Percentiles rank a stretch among this genome's conserved stretches.
Conservation (phyloP, 2,113 vertebrate species). For the Ahaetulla prasina region DNA sequence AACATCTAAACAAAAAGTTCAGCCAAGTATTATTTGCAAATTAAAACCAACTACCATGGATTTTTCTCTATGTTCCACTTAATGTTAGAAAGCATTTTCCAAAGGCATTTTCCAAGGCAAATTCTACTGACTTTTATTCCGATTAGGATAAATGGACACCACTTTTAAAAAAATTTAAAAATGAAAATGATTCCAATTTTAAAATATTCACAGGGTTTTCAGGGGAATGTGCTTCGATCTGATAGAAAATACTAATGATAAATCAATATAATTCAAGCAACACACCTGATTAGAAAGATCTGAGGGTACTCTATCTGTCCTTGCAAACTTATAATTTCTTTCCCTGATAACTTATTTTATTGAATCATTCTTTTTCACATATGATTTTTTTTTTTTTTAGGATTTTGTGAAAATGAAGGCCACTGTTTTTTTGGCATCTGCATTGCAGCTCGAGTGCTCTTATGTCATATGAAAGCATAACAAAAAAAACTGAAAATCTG, state of each 20-base stretch:
- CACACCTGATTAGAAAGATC: conserved; percentile 2
- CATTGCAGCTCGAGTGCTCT: neutral
- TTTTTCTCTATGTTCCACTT: neutral
- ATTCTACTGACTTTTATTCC: neutral
- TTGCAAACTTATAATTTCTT: conserved; percentile 16
- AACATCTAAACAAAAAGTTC: neutral
- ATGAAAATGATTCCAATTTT: neutral
- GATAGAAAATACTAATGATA: conserved; percentile 37
- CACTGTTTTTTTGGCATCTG: conserved; percentile 11
- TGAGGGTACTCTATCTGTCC: conserved; percentile 11
- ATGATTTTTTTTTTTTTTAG: conserved; percentile 15
- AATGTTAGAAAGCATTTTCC: neutral
- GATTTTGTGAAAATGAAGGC: conserved; percentile 15
- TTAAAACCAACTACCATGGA: neutral
- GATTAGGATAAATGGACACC: neutral
- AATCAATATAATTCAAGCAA: conserved; percentile 34
- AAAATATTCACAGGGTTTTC: conserved; percentile 17
- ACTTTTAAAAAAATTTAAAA: conserved; percentile 24
- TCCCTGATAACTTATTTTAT: conserved; percentile 16
- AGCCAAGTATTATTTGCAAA: neutral
- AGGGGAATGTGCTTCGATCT: conserved; percentile 17
- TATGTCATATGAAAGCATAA: neutral
- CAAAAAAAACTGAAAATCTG: neutral
- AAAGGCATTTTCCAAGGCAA: neutral
- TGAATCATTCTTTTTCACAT: conserved; percentile 27